Evolutionary conservation across 1,140 invertebrate genomes (phyloP).

Genomic region (Drosophila kepulauana): DNA sequence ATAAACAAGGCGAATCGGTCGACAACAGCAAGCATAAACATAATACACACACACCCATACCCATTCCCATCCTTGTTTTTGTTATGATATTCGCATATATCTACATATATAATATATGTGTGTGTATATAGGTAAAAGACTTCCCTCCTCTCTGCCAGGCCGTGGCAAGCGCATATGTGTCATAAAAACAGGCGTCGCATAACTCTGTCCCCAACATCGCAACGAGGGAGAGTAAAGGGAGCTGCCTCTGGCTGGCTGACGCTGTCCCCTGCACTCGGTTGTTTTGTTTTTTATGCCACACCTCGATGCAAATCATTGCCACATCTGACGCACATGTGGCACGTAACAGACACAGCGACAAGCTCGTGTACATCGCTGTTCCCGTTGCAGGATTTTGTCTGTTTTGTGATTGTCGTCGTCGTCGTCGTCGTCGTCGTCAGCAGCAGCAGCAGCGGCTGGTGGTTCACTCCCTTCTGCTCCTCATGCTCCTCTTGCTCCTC

Average conservation of each 20-base stretch:
- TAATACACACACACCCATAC: not conserved
- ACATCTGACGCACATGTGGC: conserved; percentile 82
- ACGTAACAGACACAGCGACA: conserved; percentile 75
- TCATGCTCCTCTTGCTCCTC: not conserved
- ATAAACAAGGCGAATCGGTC: conserved; percentile 64
- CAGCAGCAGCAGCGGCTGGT: conserved; percentile 15
- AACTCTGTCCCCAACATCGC: conserved; percentile 53
- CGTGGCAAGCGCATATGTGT: conserved; percentile 56
- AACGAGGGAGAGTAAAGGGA: not conserved
- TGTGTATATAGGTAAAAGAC: conserved; percentile 43
- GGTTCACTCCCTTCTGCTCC: conserved; percentile 3
- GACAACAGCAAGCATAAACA: conserved; percentile 5
- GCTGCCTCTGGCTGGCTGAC: too few species aligned
- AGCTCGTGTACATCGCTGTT: conserved; percentile 60
- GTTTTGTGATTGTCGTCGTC: conserved; percentile 71
- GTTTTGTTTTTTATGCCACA: conserved; percentile 81
- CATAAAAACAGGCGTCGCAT: conserved; percentile 76
- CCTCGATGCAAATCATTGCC: conserved; percentile 82
- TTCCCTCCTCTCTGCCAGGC: not conserved
- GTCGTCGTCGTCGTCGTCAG: conserved; percentile 12
- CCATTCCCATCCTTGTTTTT: conserved; percentile 18
- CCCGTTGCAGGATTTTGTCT: conserved; percentile 72
- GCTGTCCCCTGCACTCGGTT: conserved; percentile 29
- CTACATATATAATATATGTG: conserved; percentile 13
- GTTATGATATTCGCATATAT: conserved; percentile 43